phyloP scores from a whole-genome alignment of 2,888 invertebrate genomes.

The Mythimna loreyi region DNA sequence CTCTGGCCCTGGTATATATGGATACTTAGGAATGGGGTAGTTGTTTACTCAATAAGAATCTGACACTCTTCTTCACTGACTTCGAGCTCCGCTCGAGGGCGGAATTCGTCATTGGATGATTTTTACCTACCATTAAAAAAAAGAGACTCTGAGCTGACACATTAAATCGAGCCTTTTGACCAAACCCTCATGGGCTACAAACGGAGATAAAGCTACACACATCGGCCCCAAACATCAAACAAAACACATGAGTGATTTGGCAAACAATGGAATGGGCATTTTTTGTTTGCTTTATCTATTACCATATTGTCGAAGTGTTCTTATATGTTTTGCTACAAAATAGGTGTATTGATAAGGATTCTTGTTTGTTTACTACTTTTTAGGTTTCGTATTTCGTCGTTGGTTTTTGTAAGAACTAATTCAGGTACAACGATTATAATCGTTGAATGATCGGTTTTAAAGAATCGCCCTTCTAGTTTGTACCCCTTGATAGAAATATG shows the following conservation, averaged over 20 bases:
- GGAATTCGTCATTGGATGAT: too few relatives aligned
- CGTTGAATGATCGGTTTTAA: too few relatives aligned
- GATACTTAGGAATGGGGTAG: too few relatives aligned
- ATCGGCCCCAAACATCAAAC: slow-evolving; percentile 29
- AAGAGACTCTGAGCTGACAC: background rate
- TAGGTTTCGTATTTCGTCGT: background rate
- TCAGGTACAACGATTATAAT: too few relatives aligned
- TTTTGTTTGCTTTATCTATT: slow-evolving; percentile 38
- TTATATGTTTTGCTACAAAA: slow-evolving; percentile 5
- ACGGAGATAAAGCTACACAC: slow-evolving; percentile 10
- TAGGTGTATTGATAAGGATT: slow-evolving; percentile 1
- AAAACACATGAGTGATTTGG: slow-evolving; percentile 35
- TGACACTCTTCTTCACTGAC: too few relatives aligned
- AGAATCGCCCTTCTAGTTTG: too few relatives aligned
- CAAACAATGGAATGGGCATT: slow-evolving; percentile 36
- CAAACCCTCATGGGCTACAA: slow-evolving; percentile 2
- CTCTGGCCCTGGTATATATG: too few relatives aligned
- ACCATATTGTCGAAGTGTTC: slow-evolving; percentile 22
- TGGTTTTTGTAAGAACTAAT: too few relatives aligned
- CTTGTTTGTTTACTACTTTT: background rate
- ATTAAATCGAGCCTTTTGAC: background rate
- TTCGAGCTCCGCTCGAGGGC: too few relatives aligned
- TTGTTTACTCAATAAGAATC: too few relatives aligned
- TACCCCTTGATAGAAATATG: too few relatives aligned
- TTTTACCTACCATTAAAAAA: too few relatives aligned